These are phyloP conservation scores for Vimba vimba DNA, from an alignment of 2,113 vertebrate genomes.

Conservation along the genomic window DNA sequence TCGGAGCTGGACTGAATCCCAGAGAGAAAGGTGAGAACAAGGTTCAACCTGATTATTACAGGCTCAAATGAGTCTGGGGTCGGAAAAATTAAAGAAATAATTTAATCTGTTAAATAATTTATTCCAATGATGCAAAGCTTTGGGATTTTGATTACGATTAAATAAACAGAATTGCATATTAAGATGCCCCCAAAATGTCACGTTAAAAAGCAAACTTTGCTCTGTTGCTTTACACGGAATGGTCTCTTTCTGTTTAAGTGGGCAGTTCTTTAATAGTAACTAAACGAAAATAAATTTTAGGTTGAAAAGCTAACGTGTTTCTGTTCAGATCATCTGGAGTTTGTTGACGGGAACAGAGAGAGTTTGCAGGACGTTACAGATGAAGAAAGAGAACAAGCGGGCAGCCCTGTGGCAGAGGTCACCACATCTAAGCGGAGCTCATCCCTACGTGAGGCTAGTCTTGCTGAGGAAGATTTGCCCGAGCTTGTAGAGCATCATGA, in stretches of 20 bases:
- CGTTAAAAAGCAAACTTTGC: too few relatives aligned
- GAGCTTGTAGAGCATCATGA: not conserved
- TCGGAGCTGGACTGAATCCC: conserved; percentile 32
- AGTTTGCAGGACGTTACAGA: not conserved
- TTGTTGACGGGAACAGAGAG: not conserved
- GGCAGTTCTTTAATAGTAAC: not conserved
- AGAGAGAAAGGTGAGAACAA: conserved; percentile 22
- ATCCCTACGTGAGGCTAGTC: not conserved
- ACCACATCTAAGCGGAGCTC: not conserved
- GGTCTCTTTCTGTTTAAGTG: not conserved
- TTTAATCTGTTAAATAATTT: too few relatives aligned
- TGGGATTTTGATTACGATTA: too few relatives aligned
- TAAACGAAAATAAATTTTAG: not conserved
- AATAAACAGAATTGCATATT: too few relatives aligned
- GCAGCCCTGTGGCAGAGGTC: not conserved
- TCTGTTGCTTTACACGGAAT: not conserved
- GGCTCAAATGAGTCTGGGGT: too few relatives aligned
- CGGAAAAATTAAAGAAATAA: too few relatives aligned
- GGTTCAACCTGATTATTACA: too few relatives aligned
- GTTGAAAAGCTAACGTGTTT: not conserved
- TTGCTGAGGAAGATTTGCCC: not conserved
- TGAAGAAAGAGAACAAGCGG: not conserved
- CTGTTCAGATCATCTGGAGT: conserved; percentile 19
- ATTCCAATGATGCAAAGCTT: too few relatives aligned
- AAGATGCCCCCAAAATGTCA: too few relatives aligned